phyloP scores from a whole-genome alignment of 2,113 vertebrate genomes.

The Trogon surrucura region DNA sequence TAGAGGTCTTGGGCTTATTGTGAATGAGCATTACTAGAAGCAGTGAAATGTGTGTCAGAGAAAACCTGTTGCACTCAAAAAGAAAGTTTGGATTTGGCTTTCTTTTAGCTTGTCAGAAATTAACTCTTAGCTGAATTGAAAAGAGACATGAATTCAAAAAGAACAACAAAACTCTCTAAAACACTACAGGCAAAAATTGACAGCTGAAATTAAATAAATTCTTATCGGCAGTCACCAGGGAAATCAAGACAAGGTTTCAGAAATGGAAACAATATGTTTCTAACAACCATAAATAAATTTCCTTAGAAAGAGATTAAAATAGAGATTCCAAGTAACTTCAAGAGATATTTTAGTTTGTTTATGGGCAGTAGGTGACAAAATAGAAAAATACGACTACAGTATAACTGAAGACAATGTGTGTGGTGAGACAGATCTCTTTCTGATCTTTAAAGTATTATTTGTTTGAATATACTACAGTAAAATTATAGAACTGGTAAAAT shows the following conservation, averaged over 20 bases:
- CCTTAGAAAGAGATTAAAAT: not conserved
- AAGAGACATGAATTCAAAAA: not conserved
- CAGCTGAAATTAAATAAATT: not conserved
- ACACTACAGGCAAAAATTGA: not conserved
- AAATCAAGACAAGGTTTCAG: not conserved
- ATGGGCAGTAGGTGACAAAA: not conserved
- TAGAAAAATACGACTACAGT: not conserved
- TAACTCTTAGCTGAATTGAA: not conserved
- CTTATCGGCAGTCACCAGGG: not conserved
- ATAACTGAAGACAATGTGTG: not conserved
- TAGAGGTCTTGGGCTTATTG: not conserved
- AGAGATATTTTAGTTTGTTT: not conserved
- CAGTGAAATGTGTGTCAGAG: not conserved
- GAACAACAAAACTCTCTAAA: not conserved
- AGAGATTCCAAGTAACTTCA: not conserved
- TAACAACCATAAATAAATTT: not conserved
- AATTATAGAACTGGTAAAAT: not conserved
- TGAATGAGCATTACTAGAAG: not conserved
- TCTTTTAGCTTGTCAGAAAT: not conserved
- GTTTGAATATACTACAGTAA: not conserved
- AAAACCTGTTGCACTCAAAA: not conserved
- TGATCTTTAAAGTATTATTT: not conserved
- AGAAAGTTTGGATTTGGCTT: not conserved
- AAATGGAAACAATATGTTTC: conserved; percentile 2
- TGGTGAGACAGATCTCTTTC: not conserved